Base-by-base conservation (phyloP, 2,888 invertebrate genomes). In the Lathronympha strigana region DNA sequence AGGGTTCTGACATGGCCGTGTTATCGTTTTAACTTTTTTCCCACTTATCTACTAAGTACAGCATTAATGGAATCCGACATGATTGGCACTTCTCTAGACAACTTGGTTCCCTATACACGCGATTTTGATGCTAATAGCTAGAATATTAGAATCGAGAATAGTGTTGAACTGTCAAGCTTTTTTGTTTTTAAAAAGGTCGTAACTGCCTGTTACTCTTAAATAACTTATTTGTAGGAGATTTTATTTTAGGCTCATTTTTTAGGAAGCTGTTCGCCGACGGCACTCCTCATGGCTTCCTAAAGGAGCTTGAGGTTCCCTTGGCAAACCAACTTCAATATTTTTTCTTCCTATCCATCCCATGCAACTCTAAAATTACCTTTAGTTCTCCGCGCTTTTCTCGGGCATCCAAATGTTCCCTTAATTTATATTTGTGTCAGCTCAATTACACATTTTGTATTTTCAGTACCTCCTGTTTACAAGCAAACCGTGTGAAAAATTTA, bases 1-100 rank as follows among this genome's bases (percentile, higher is more conserved):
- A 33, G 47, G 33, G 15, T 47, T 69, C 57, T 71, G 72, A 75
- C 72, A 63, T 43, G 58, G 38, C 58, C 19, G 33, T 33, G 49
- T 43, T 9, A 1, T n/a, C 40, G 55, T 57, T 63, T 63, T 38
- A 66, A 45, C n/a, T 66, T 66, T 66, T 64, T 47, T 47, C 36
- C 31, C 51, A 36, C 53, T 66, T 66, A 60, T 66, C 58, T 21
- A 45, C 47, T 53, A 60, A 53, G 51, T 58, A 60, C 43, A n/a
- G 50, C 45, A 45, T 60, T 66, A 66, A 66, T 66, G 64, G 64
- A 15, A 15, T 21, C 13, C 21, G 53, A 58, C 64, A 25, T 60
- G 60, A 60, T 66, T 66, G 64, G 53, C 60, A 53, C 33, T 28
- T 58, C 23, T 4, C 4, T 43, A 6, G n/a, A 36, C n/a, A 28